These are phyloP conservation scores for Sthenelais limicola DNA, from an alignment of 2,888 invertebrate genomes.

Conservation along the genomic window DNA sequence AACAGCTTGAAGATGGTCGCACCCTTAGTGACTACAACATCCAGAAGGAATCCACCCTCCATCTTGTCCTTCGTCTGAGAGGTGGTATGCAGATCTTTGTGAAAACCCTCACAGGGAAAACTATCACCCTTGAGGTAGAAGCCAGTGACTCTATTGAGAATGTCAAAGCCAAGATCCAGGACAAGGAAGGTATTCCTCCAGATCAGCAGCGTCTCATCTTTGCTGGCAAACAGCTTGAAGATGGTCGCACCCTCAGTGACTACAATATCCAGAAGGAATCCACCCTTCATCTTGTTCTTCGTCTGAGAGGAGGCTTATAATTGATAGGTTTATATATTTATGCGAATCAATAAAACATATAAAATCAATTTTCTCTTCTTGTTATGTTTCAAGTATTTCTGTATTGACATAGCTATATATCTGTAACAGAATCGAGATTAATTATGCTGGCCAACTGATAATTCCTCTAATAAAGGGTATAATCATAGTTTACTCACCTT, in stretches of 20 bases:
- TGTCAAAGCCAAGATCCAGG: conserved; percentile 76
- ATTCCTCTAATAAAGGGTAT: no score
- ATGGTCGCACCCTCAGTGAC: conserved; percentile 91
- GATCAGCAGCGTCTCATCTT: conserved; percentile 92
- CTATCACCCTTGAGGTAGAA: conserved; percentile 76
- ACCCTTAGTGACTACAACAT: conserved; percentile 95
- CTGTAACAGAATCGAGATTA: no score
- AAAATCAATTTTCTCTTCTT: no score
- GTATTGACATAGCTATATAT: no score
- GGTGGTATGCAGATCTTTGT: conserved; percentile 83
- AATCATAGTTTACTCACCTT: no score
- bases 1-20: conserved; percentile 92
- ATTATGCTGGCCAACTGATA: no score
- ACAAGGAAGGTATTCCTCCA: conserved; percentile 74
- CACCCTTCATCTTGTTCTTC: conserved; percentile 90
- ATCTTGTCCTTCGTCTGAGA: conserved; percentile 90
- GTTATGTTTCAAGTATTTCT: no score
- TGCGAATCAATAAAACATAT: no score
- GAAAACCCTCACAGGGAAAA: conserved; percentile 54
- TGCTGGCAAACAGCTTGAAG: conserved; percentile 93
- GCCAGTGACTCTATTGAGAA: conserved; percentile 88
- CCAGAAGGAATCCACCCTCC: conserved; percentile 95
- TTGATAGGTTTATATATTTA: no score
- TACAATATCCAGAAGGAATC: conserved; percentile 97
- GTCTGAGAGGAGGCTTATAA: conserved; percentile 96